Base-by-base conservation (phyloP, 2,888 invertebrate genomes). In the Mesorhabditis spiculigera region DNA sequence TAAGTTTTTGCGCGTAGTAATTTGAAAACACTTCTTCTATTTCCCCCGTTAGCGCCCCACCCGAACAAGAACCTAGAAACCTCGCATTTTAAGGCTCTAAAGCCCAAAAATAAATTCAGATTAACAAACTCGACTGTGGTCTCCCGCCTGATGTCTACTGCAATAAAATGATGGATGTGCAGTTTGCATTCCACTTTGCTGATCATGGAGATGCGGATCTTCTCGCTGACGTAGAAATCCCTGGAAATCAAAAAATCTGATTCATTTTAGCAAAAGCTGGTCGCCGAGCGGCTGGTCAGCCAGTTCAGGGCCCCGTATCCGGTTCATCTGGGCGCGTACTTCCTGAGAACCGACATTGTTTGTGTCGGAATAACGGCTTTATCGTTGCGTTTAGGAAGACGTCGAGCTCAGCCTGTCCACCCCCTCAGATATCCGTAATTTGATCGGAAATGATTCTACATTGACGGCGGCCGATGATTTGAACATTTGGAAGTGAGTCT, bases 161-260 rank as follows among this genome's bases (percentile, higher is more conserved):
- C 58, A 50, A 50, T 13, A n/a, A 50, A 10, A 50, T 50, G 58
- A 13, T 50, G 10, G 58, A 50, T n/a, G 58, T 50, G 8, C 58
- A 50, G n/a, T 50, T 50, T n/a, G 58, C n/a, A 10, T 50, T 50
- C 58, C 58, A 50, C n/a, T 50, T 50, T n/a, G 8, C 58, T 50
- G 58, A 50, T 50, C 58, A 50, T 13, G 58, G 8, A 13, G 58
- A 50, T n/a, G n/a, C 8, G 10, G 58, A 50, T 50, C 10, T 50
- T 50, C n/a, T 10, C 10, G 58, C 8, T 50, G 58, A 50, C n/a
- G 58, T 50, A n/a, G 58, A 50, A n/a, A 50, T 50, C n/a, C 8
- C 58, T 50, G 58, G 8, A 50, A n/a, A 50, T 50, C n/a, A 28
- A 28, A 28, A 28, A 28, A 28, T 28, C 28, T 28, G 28, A 28